Conservation (phyloP, 2,113 vertebrate genomes). For the Corvus cornix region DNA sequence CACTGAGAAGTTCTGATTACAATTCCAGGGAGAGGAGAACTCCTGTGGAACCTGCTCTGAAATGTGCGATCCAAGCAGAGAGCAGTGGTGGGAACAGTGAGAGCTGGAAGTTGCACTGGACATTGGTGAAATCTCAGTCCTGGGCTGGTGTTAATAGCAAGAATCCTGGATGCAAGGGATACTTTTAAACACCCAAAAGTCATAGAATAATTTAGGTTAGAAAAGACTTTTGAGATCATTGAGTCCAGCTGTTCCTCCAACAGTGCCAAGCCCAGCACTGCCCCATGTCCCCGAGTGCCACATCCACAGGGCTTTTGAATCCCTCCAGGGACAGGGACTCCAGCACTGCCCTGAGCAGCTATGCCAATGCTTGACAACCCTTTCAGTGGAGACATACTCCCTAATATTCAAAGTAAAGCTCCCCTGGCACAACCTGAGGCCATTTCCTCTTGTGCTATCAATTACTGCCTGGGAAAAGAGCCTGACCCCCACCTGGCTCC, state of each 20-base stretch:
- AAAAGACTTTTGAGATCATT: not conserved
- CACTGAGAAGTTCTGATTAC: not conserved
- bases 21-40: not conserved
- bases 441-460: not conserved
- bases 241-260: not conserved
- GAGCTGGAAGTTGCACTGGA: not conserved
- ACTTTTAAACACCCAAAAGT: not conserved
- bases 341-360: not conserved
- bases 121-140: not conserved
- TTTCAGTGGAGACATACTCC: not conserved
- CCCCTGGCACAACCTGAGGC: not conserved
- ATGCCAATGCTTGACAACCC: not conserved
- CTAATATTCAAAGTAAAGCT: not conserved
- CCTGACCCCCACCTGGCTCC: not conserved
- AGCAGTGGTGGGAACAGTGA: not conserved
- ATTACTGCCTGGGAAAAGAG: not conserved
- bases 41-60: not conserved
- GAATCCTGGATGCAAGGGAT: not conserved
- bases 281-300: not conserved
- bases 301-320: not conserved
- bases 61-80: not conserved
- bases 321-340: not conserved
- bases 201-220: accelerated
- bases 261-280: not conserved
- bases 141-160: not conserved